Conservation (phyloP, 2,888 invertebrate genomes). For the Erebia ligea region DNA sequence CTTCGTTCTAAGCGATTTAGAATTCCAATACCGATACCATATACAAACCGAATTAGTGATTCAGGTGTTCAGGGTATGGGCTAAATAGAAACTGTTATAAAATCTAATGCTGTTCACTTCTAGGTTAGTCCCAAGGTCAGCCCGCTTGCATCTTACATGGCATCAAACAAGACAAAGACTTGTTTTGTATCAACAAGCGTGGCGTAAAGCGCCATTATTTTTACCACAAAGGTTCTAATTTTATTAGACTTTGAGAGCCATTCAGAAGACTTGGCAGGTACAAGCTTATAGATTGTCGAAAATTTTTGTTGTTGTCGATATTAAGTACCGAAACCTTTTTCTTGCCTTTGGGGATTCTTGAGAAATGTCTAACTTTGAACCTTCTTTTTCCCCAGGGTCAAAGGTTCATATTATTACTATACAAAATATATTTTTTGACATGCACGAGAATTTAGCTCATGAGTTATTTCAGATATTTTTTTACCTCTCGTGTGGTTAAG, state of each 20-base stretch:
- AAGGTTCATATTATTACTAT: slow-evolving; percentile 9
- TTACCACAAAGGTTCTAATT: not conserved
- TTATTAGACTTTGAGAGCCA: not conserved
- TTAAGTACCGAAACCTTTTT: slow-evolving; percentile 22
- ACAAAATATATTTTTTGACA: slow-evolving; percentile 13
- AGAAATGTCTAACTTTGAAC: slow-evolving; percentile 20
- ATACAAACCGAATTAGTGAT: no score
- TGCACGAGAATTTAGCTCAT: slow-evolving; percentile 10
- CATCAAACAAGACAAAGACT: no score
- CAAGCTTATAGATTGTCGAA: not conserved
- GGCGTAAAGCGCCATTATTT: no score
- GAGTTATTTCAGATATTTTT: slow-evolving; percentile 5
- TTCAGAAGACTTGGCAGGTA: not conserved
- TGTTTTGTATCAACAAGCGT: not conserved
- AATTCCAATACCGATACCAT: no score
- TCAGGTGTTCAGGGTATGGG: no score
- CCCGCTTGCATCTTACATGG: no score
- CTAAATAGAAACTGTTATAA: no score
- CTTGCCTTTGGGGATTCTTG: slow-evolving; percentile 16
- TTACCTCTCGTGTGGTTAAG: not conserved
- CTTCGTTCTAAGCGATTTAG: no score
- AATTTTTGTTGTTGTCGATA: slow-evolving; percentile 7
- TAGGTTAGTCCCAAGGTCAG: no score
- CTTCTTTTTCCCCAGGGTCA: slow-evolving; percentile 12
- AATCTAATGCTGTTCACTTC: no score